Conservation (phyloP, 2,888 invertebrate genomes). For the Phengaris arion region DNA sequence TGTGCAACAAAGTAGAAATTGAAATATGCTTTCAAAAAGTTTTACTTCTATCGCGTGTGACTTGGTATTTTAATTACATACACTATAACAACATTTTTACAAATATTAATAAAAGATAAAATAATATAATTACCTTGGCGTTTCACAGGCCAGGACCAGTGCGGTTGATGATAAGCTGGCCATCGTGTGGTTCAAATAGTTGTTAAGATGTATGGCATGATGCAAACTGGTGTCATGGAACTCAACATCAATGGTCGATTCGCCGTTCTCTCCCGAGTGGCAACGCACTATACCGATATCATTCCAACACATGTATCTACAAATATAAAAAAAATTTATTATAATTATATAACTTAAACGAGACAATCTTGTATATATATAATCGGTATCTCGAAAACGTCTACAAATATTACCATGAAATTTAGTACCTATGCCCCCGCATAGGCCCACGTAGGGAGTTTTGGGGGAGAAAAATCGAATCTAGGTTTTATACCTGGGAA, state of each 20-base stretch:
- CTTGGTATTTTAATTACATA: background rate
- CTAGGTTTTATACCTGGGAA: too few relatives aligned
- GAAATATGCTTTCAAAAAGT: too few relatives aligned
- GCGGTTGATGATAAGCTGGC: constrained; percentile 91
- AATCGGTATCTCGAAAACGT: too few relatives aligned
- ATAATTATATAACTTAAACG: too few relatives aligned
- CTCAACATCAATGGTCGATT: constrained; percentile 94
- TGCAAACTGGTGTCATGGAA: constrained; percentile 95
- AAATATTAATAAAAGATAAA: background rate
- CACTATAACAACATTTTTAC: background rate
- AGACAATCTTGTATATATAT: too few relatives aligned
- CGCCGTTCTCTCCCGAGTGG: constrained; percentile 84
- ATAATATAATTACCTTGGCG: constrained; percentile 78
- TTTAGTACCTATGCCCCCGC: too few relatives aligned
- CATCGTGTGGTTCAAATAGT: constrained; percentile 91
- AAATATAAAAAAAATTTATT: constrained; percentile 33
- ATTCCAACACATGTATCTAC: constrained; percentile 92
- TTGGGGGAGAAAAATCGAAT: too few relatives aligned
- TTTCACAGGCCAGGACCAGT: constrained; percentile 87
- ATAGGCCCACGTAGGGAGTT: too few relatives aligned
- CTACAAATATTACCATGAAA: too few relatives aligned
- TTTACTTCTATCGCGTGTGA: too few relatives aligned
- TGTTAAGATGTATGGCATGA: constrained; percentile 93
- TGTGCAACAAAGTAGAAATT: too few relatives aligned
- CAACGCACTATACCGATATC: constrained; percentile 93